phyloP scores from a whole-genome alignment of 2,888 invertebrate species.

The Pocota personata region DNA sequence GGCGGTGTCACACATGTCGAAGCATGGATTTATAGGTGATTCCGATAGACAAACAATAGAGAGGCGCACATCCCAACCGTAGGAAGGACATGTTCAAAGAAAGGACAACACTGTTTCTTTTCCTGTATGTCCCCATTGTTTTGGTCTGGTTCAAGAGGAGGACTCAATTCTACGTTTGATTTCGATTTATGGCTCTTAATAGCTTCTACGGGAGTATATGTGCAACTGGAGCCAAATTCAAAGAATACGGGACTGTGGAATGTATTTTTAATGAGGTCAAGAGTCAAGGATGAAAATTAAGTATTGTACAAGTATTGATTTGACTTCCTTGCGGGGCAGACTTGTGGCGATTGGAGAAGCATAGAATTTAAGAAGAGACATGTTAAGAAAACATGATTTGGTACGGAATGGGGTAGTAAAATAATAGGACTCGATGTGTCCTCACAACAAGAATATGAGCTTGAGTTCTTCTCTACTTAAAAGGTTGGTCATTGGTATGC shows the following conservation, averaged over 20 bases:
- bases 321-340: slow-evolving; percentile 16
- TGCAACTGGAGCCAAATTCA: slow-evolving; percentile 36
- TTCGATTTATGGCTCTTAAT: slow-evolving; percentile 63
- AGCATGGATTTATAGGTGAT: slow-evolving; percentile 63
- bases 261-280: slow-evolving; percentile 71
- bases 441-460: too few relatives aligned
- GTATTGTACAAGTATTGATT: slow-evolving; percentile 60
- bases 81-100: slow-evolving; percentile 2
- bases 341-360: not conserved
- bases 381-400: slow-evolving; percentile 27
- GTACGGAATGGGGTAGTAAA: slow-evolving; percentile 32
- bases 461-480: not conserved
- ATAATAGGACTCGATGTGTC: slow-evolving; percentile 46
- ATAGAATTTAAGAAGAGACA: not conserved
- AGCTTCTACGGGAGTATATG: slow-evolving; percentile 15
- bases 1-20: slow-evolving; percentile 67
- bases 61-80: not conserved
- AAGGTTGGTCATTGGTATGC: not conserved
- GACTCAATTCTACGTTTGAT: slow-evolving; percentile 40
- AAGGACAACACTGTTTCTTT: slow-evolving; percentile 35
- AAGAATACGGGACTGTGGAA: slow-evolving; percentile 17
- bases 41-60: slow-evolving; percentile 63
- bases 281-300: slow-evolving; percentile 57
- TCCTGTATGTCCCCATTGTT: slow-evolving; percentile 8
- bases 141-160: slow-evolving; percentile 3